Evolutionary conservation across 2,888 invertebrate species (phyloP).

Genomic region (Amblyteles armatorius): DNA sequence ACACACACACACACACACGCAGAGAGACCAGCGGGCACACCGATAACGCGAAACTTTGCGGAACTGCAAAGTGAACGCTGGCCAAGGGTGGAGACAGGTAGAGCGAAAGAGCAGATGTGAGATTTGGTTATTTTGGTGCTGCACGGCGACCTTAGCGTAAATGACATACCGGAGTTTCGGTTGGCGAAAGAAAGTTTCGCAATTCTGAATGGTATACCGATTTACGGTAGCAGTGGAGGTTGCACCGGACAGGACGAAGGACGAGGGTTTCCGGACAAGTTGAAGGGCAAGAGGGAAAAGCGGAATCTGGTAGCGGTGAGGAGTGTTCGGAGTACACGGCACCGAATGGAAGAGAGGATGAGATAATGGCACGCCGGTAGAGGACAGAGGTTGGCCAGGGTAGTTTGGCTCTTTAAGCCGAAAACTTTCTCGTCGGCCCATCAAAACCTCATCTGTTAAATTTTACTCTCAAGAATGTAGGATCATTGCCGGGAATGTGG

Average conservation of each 20-base stretch:
- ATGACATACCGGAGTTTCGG: conserved; percentile 4
- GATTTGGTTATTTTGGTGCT: conserved; percentile 7
- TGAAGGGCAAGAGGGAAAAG: conserved; percentile 1
- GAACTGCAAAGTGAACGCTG: background rate
- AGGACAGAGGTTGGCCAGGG: background rate
- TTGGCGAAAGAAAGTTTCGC: conserved; percentile 3
- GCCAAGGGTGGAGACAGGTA: background rate
- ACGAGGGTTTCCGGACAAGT: background rate
- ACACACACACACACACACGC: background rate
- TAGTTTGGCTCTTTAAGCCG: background rate
- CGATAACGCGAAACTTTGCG: background rate
- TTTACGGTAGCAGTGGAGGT: background rate
- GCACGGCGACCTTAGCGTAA: background rate
- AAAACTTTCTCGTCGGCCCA: background rate
- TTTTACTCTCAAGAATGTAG: background rate
- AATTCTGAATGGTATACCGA: conserved; percentile 1
- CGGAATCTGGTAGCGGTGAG: background rate
- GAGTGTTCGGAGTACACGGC: background rate
- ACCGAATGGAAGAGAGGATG: background rate
- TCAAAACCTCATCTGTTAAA: background rate
- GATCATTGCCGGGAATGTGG: background rate
- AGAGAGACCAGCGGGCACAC: background rate
- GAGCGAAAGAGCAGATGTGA: conserved; percentile 5
- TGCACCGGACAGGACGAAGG: background rate
- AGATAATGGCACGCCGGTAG: background rate